Base-by-base conservation (phyloP, 2,113 vertebrate species). In the Hyaena hyaena region DNA sequence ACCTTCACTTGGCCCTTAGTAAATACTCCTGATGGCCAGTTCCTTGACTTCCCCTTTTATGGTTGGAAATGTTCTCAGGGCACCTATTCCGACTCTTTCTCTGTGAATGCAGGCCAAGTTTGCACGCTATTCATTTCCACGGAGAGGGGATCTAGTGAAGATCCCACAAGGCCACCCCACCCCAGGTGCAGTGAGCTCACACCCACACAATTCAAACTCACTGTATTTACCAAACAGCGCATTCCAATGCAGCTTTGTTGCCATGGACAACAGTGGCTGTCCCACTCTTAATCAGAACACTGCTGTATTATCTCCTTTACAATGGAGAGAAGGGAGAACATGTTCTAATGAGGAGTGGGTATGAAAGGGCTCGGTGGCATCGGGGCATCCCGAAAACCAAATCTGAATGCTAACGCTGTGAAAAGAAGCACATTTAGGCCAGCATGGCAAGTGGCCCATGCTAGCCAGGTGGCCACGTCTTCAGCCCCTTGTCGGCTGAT, bases 161-260 rank as follows among this genome's bases (percentile, higher is more conserved):
- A 26, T 33, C 48, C 19, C 33, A 1, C 1, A 0, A 12, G 50
- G 14, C 58, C 28, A 35, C 19, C 39, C 43, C 26, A 50, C 14
- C 66, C 50, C 93, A 91, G 77, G n/a, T n/a, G 7, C 71, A 33
- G 6, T 2, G 55, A 69, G 21, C 55, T 71, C 48, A 82, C 71
- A 88, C 1, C 45, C 69, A 43, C 87, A 16, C 26, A 43, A 28
- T 55, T 93, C 43, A 92, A 14, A 74, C 12, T 31, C 55, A 17
- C 2, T 55, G 61, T 81, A 4, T 58, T 96, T 65, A 91, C 74
- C 33, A 89, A 89, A 53, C 0, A 10, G 50, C 1, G 4, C 33
- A 17, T 69, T 85, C 33, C n/a, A 6, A 3, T 0, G 6, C 63
- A 87, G 76, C 79, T 93, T 33, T 66, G 95, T 97, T 97, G 96